Evolutionary conservation across 2,797 vertebrate species (phyloP), one percentile per base, ranked within the genome.

Genomic region (Pseudopleuronectes americanus): DNA sequence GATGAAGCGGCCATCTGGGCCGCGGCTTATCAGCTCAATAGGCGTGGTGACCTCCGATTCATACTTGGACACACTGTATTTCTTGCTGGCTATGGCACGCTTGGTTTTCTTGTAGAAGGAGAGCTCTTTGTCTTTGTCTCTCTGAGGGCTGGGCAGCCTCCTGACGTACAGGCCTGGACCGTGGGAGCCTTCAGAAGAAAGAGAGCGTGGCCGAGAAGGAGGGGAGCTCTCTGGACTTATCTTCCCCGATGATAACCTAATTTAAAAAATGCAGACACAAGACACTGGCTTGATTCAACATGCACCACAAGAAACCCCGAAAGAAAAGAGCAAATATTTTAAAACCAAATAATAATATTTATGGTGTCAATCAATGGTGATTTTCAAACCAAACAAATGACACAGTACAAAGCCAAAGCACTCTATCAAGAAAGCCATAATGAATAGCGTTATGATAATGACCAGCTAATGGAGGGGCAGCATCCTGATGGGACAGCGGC

Each of bases 41-140:
- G 98, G 98, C 1, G 97, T 97, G 68, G 97, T 96, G 71, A 96
- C 96, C 87, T 99, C 97, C 0, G 97, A 96, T 92, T 99, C 98
- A 0, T 98, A 95, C 92, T 98, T 99, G 84, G 97, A 98, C 90
- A 99, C 97, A 2, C 98, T 99, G 92, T 99, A 99, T 88, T 97
- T 99, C 95, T 97, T 98, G 94, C 97, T 97, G 90, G 96, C 96
- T 94, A 98, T 97, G 91, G 97, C 97, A 90, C 97, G 94, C 92
- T 99, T 99, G 92, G 97, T 99, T 95, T 99, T 98, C 93, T 98
- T 99, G 89, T 99, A 99, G 83, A 99, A 93, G 24, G 97, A 99
- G 72, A 99, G 94, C 86, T 99, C 98, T 81, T 97, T 97, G 49
- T 93, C 92, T 80, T 86, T 92, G 74, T 99, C 98, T 70, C 96